These are phyloP conservation scores for Eulithis testata DNA, from an alignment of 2,888 invertebrate genomes.

Conservation along the genomic window DNA sequence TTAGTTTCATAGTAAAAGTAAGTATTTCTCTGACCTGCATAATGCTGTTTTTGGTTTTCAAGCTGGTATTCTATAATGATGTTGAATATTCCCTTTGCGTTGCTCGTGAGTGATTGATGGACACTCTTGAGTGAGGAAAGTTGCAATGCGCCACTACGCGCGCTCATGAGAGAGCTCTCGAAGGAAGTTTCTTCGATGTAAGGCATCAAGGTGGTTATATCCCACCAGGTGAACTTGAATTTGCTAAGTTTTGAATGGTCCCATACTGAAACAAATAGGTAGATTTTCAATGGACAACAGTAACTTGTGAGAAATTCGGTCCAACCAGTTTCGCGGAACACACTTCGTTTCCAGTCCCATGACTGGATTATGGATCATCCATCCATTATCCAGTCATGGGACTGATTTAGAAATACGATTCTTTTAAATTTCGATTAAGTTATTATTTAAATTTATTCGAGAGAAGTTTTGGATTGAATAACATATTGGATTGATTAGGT, in stretches of 20 bases:
- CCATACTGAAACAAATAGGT: conserved; percentile 19
- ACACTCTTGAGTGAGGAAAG: conserved; percentile 95
- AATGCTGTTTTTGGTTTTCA: conserved; percentile 89
- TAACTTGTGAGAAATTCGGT: background rate
- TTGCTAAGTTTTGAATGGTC: conserved; percentile 93
- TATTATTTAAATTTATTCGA: too few species aligned
- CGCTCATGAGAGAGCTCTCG: conserved; percentile 93
- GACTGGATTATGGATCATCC: too few species aligned
- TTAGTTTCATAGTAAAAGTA: too few species aligned
- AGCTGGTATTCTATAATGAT: conserved; percentile 93
- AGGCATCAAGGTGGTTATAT: conserved; percentile 92
- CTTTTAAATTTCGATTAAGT: too few species aligned
- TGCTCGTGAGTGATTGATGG: conserved; percentile 94
- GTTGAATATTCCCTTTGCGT: conserved; percentile 93
- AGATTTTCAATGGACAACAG: background rate
- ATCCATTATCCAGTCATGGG: too few species aligned
- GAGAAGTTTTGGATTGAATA: too few species aligned
- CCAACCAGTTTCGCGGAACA: too few species aligned
- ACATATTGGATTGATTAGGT: too few species aligned
- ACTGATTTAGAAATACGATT: too few species aligned
- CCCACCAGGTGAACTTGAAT: conserved; percentile 96
- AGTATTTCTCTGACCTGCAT: conserved; percentile 86
- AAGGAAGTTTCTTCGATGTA: conserved; percentile 94
- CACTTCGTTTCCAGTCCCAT: too few species aligned
- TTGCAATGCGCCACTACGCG: conserved; percentile 90